Base-by-base conservation (phyloP, 2,797 vertebrate species). In the Tadarida brasiliensis region DNA sequence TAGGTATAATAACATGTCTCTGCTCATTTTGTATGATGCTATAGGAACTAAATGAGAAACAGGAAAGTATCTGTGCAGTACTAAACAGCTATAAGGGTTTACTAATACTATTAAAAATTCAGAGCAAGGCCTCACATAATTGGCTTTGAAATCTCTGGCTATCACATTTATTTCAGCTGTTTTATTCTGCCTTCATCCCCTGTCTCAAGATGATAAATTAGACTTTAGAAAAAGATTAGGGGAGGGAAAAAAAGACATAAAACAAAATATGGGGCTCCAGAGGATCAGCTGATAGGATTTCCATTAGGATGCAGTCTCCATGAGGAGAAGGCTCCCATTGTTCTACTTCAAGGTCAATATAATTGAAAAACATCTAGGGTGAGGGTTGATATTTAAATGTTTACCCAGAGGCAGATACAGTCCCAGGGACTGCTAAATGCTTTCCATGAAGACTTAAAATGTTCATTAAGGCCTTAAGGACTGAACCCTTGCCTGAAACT, bases 101-200 rank as follows among this genome's bases (percentile, higher is more conserved):
- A 39, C 49, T 44, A 90, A 81, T 81, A 78, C 33, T 83, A 59
- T 83, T 95, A 77, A 28, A 83, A 91, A 97, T 96, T 94, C 94
- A 94, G 61, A 95, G 49, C 54, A 67, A 57, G 51, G n/a, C 24
- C 51, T 93, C 44, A 59, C 24, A n/a, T 91, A 95, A 94, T 59
- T 83, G 91, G 57, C 87, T 97, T 96, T 94, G 91, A 96, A 95
- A 86, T 94, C 83, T 95, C 88, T 47, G 71, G 87, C 77, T 90
- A 83, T 90, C 81, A 63, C 30, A 47, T 92, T 94, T 91, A 94
- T 76, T 97, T 95, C 54, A 95, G 65, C 63, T 97, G 14, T 95
- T 95, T 96, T 65, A 90, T 92, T 95, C 74, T 89, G 20, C 56
- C 44, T 94, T 97, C 83, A 91, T 93, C 54, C 24, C 12, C 5